These are phyloP conservation scores for Pogonophryne albipinna DNA, from an alignment of 2,797 vertebrate species.

Conservation along the genomic window DNA sequence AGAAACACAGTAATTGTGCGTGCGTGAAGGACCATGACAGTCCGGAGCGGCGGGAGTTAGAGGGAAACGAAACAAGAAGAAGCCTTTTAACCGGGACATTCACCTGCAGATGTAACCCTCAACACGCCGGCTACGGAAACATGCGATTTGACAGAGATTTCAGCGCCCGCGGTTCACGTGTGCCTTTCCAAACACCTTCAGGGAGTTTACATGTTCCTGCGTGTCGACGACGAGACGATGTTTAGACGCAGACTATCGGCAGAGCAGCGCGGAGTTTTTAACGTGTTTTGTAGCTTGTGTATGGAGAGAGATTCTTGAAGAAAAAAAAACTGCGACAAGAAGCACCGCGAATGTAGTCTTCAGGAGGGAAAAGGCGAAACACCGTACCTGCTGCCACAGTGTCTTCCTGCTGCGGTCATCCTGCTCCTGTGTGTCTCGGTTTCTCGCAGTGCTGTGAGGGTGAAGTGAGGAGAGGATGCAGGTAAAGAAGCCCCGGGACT, in stretches of 20 bases:
- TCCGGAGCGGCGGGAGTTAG: constrained; percentile 46
- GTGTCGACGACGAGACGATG: constrained; percentile 66
- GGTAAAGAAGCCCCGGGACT: constrained; percentile 85
- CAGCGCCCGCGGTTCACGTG: constrained; percentile 41
- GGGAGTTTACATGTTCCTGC: constrained; percentile 63
- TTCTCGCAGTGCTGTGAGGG: constrained; percentile 49
- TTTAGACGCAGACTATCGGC: constrained; percentile 49
- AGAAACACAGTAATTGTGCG: constrained; percentile 31
- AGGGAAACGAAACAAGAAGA: neutral
- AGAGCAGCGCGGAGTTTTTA: constrained; percentile 66
- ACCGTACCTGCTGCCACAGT: constrained; percentile 45
- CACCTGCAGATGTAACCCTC: constrained; percentile 15
- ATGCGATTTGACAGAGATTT: constrained; percentile 61
- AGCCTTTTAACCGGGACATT: neutral
- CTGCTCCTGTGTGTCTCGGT: constrained; percentile 22
- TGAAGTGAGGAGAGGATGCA: constrained; percentile 83
- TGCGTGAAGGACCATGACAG: constrained; percentile 47
- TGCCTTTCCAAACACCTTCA: constrained; percentile 56
- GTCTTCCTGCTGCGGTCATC: constrained; percentile 47
- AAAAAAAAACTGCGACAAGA: constrained; percentile 39
- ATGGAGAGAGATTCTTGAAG: constrained; percentile 5
- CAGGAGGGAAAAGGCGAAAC: constrained; percentile 31
- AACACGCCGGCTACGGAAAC: constrained; percentile 28
- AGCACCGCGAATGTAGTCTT: constrained; percentile 61
- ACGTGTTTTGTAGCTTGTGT: constrained; percentile 56